Percentiles rank a stretch among this genome's conserved stretches.
phyloP scores from a whole-genome alignment of 2,888 invertebrate species.

The Pteria penguin region DNA sequence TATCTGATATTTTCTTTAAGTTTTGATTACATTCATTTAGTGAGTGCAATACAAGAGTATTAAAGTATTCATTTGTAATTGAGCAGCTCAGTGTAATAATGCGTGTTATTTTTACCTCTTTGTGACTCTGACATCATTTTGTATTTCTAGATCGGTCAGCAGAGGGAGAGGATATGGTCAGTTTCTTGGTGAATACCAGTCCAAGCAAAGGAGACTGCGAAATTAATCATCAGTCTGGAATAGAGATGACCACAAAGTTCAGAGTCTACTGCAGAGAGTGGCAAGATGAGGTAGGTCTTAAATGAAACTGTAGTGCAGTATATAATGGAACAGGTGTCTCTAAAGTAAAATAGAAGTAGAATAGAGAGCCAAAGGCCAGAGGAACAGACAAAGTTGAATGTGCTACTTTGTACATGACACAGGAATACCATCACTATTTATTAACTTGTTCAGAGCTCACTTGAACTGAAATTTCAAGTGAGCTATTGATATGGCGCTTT shows the following conservation, averaged over 20 bases:
- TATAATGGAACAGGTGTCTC: neutral
- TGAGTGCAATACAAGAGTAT: too few species aligned
- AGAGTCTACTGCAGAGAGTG: conserved; percentile 75
- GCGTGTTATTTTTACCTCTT: neutral
- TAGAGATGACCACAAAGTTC: conserved; percentile 72
- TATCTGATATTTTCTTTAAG: too few species aligned
- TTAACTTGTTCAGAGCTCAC: too few species aligned
- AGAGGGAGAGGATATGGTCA: conserved; percentile 64
- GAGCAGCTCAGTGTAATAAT: neutral
- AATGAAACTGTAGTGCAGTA: neutral
- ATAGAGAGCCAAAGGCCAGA: too few species aligned
- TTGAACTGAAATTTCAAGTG: too few species aligned
- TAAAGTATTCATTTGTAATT: too few species aligned
- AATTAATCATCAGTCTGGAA: conserved; percentile 62
- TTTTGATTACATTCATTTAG: too few species aligned
- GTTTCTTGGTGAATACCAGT: conserved; percentile 70
- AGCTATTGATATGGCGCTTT: too few species aligned
- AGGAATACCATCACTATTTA: too few species aligned
- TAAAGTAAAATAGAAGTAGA: neutral
- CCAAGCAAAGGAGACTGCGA: conserved; percentile 74
- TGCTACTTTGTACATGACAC: too few species aligned
- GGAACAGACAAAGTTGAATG: too few species aligned
- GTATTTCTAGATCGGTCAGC: conserved; percentile 33
- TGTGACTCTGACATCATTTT: too few species aligned
- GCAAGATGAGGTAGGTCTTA: conserved; percentile 67